Percentiles rank a stretch among this genome's conserved stretches.
Conservation (phyloP, 2,888 invertebrate genomes). For the Eulithis testata region DNA sequence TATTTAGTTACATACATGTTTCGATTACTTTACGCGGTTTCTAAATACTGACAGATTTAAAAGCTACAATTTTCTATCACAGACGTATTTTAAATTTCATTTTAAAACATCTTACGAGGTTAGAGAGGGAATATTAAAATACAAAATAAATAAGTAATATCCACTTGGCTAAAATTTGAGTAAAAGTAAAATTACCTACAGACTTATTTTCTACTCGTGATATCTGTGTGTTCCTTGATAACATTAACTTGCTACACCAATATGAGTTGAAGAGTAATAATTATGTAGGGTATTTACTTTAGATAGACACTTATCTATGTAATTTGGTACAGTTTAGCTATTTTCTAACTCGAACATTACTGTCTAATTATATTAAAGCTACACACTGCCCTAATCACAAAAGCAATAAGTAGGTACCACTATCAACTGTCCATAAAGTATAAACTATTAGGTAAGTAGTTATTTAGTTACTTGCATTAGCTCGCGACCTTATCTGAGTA, state of each 20-base stretch:
- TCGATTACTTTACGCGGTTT: constrained; percentile 59
- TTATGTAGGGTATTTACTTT: not conserved
- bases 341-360: constrained; percentile 5
- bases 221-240: not conserved
- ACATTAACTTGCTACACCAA: constrained; percentile 1
- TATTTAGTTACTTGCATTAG: not conserved
- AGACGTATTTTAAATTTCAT: constrained; percentile 52
- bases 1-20: constrained; percentile 34
- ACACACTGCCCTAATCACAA: not conserved
- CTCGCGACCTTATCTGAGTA: not conserved
- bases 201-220: not conserved
- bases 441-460: not conserved
- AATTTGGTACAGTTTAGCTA: constrained; percentile 11
- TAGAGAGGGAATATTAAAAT: constrained; percentile 2
- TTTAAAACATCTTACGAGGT: constrained; percentile 20
- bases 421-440: not conserved
- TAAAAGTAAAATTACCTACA: too few species aligned
- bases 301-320: not conserved
- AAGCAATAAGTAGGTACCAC: not conserved
- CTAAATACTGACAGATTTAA: constrained; percentile 75
- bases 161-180: too few species aligned
- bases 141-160: not conserved
- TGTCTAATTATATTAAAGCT: not conserved
- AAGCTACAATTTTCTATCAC: constrained; percentile 79
- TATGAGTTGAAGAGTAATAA: not conserved